Evolutionary conservation across 2,113 vertebrate genomes (phyloP).

Genomic region (Cyprinodon variegatus): DNA sequence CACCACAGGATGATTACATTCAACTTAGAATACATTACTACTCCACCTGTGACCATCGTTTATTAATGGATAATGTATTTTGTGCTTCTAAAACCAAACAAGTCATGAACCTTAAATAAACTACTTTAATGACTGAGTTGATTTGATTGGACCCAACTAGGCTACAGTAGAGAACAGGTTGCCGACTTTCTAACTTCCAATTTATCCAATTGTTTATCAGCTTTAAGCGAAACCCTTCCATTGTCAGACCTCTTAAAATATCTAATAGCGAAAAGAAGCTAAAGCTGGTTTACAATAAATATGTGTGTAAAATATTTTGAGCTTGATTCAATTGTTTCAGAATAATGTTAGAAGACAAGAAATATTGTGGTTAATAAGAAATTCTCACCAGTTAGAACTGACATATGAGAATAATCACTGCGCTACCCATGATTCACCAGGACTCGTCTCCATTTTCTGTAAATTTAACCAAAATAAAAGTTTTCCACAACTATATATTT

Average conservation of each 20-base stretch:
- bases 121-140: background rate
- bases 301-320: too few species aligned
- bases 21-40: conserved; percentile 71
- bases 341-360: background rate
- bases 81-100: conserved; percentile 14
- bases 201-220: background rate
- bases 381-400: too few species aligned
- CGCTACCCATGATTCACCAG: background rate
- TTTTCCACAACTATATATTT: too few species aligned
- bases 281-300: background rate
- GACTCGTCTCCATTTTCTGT: background rate
- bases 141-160: background rate
- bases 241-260: background rate
- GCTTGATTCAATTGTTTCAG: background rate
- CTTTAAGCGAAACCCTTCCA: background rate
- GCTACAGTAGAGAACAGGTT: background rate
- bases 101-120: background rate
- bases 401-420: too few species aligned
- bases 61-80: background rate
- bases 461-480: background rate
- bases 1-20: conserved; percentile 69
- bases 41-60: background rate
- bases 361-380: background rate
- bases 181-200: background rate
- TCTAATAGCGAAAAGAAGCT: background rate